Evolutionary conservation across 1,140 invertebrate genomes (phyloP), one percentile per base, ranked within the genome.

Genomic region (Matsumurasca onukii): DNA sequence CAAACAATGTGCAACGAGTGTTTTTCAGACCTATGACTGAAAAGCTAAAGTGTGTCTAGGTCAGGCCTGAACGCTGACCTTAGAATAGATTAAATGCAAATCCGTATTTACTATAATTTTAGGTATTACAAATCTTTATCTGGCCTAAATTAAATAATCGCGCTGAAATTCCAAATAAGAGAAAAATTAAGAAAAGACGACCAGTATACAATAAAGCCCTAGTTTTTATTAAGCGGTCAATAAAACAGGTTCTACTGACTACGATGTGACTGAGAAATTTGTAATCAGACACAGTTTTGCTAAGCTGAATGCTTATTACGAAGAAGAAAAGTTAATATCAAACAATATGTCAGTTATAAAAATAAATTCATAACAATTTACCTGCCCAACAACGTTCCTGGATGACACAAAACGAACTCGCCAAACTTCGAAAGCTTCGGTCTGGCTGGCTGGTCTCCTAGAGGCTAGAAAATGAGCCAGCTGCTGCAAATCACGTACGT

Each of bases 401-500:
- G 3, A 12, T 15, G 13, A 52, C 20, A n/a, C 12, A 13, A 52
- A 13, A 52, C 49, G 22, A 52, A n/a, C n/a, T n/a, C 49, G 49
- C 9, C 49, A 52, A 20, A 20, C 49, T 12, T 20, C 5, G 13
- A 24, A 45, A 12, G 9, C n/a, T 12, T n/a, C n/a, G 9, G 13
- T 20, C 12, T 24, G 3, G 20, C 49, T 24, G 3, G 22, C 12
- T n/a, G 5, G 13, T 52, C 13, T 13, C 12, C 5, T 5, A 12
- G 39, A 45, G 39, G 9, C 12, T 5, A 5, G 5, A 52, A n/a
- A 12, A 52, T 52, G 9, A 52, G 12, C 12, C 49, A 52, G 49
- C 49, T 52, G 49, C 49, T 52, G 49, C 22, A 52, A n/a, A 52
- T 52, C 49, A 52, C 49, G 49, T 52, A 52, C 13, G 22, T n/a